A percentile compares a stretch with the other conserved stretches of the same genome.
Conservation (phyloP, 2,888 invertebrate species). For the Dromius quadrimaculatus region DNA sequence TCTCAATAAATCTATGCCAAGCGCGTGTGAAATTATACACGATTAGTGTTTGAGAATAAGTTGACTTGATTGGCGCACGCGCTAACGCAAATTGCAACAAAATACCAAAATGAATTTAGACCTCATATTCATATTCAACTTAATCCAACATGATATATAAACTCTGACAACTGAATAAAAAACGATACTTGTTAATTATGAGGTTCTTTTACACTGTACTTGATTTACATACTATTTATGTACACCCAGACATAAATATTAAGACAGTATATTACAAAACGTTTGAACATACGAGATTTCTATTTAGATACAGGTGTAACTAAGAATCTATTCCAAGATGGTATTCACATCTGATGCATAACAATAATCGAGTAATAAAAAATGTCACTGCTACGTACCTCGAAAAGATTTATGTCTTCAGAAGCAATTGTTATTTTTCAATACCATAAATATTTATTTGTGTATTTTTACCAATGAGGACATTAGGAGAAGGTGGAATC, state of each 20-base stretch:
- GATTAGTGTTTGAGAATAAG: conserved; percentile 2
- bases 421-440: conserved; percentile 8
- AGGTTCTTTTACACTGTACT: conserved; percentile 18
- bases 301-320: conserved; percentile 23
- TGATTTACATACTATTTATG: conserved; percentile 42
- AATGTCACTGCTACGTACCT: conserved; percentile 1
- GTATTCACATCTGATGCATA: not conserved
- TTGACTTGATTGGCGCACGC: not conserved
- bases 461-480: too few species aligned
- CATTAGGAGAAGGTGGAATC: too few species aligned
- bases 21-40: conserved; percentile 18
- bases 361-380: conserved; percentile 33
- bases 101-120: too few species aligned
- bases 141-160: conserved; percentile 6
- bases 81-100: too few species aligned
- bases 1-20: not conserved
- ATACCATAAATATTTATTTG: too few species aligned
- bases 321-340: conserved; percentile 11
- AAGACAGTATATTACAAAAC: conserved; percentile 21
- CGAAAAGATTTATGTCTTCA: conserved; percentile 5
- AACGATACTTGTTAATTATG: conserved; percentile 28
- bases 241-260: conserved; percentile 40
- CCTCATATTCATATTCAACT: conserved; percentile 1
- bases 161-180: not conserved
- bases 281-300: conserved; percentile 13